Evolutionary conservation across 2,797 vertebrate species (phyloP), one percentile per base, ranked within the genome.

Genomic region (Rhynchonycteris naso): DNA sequence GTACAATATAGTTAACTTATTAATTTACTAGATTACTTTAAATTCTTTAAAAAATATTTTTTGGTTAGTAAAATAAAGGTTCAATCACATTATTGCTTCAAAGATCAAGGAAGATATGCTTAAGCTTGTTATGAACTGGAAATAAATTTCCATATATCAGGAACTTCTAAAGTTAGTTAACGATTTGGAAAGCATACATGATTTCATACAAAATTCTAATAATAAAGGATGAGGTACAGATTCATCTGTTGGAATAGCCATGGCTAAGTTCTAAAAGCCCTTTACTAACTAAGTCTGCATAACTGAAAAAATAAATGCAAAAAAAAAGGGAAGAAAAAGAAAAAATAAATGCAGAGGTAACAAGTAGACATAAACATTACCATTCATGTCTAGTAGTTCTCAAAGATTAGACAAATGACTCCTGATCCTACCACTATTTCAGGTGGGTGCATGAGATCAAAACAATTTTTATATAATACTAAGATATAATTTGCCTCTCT

Each of bases 171-270:
- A 86, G 28, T 92, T 43, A 83, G 26, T n/a, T 18, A 93, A 94
- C 84, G 28, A 93, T 74, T 88, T 94, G 3, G 28, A 90, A 85
- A 85, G 33, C 5, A 22, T 93, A 61, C 85, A 74, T 92, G 91
- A 91, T 94, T 96, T 92, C 75, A 82, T 26, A 58, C 50, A 87
- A 81, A 79, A 88, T 91, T 94, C 38, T 87, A 94, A 61, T 75
- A 90, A 54, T 66, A 71, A 90, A 83, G 47, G 92, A 66, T 75
- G n/a, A 95, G 65, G 14, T 83, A 58, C 22, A 80, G 22, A 84
- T 85, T 86, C 35, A 93, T 74, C 19, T 75, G 24, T 14, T 22
- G 66, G 21, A 95, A 81, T 1, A 94, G 71, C 33, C 61, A 78
- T 69, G 2, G 16, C 7, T 72, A 56, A 54, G 30, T 54, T 79